Evolutionary conservation across 2,113 vertebrate species (phyloP).

Genomic region (Rhinogobius similis): DNA sequence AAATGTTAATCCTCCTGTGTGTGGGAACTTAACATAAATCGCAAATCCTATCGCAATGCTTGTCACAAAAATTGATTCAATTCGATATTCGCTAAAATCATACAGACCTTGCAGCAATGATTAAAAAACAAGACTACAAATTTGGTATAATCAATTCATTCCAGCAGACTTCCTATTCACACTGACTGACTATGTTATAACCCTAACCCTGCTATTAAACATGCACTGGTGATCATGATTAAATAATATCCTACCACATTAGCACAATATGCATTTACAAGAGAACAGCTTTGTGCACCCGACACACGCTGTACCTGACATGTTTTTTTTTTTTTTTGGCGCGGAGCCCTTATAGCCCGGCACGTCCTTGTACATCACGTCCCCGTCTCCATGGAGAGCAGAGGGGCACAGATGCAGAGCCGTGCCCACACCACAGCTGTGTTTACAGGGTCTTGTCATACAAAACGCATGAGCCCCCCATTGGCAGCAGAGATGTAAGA

Average conservation of each 20-base stretch:
- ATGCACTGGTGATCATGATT: neutral
- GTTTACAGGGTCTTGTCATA: conserved; percentile 46
- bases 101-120: too few relatives aligned
- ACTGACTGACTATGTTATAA: neutral
- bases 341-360: neutral
- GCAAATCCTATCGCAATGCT: too few relatives aligned
- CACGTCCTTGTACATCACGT: neutral
- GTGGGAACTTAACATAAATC: too few relatives aligned
- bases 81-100: too few relatives aligned
- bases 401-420: conserved; percentile 23
- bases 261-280: conserved; percentile 1
- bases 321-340: conserved; percentile 5
- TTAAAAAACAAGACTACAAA: too few relatives aligned
- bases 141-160: neutral
- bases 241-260: neutral
- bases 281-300: neutral
- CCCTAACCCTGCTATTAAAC: neutral
- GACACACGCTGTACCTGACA: neutral
- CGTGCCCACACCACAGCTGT: conserved; percentile 47
- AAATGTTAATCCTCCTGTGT: too few relatives aligned
- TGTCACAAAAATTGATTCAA: too few relatives aligned
- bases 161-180: neutral
- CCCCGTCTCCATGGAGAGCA: conserved; percentile 5
- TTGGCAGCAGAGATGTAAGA: conserved; percentile 35
- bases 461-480: conserved; percentile 35